Conservation (phyloP, 2,113 vertebrate genomes). For the Bubo bubo region DNA sequence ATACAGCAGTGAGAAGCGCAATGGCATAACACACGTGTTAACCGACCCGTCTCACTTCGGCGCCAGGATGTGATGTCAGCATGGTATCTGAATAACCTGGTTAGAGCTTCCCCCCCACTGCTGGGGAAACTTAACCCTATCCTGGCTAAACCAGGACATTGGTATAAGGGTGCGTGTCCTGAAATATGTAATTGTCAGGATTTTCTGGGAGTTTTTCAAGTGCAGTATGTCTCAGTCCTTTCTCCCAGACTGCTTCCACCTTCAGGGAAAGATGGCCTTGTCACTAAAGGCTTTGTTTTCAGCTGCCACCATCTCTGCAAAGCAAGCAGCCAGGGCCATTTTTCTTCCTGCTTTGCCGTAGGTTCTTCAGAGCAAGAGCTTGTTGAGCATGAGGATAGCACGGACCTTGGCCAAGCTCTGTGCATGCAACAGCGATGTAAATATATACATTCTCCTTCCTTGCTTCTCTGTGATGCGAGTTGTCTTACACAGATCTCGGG, state of each 20-base stretch:
- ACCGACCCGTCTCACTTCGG: no score
- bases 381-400: background rate
- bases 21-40: no score
- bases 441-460: background rate
- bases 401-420: rapidly evolving
- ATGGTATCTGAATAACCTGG: no score
- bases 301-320: background rate
- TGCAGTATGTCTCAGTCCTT: background rate
- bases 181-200: background rate
- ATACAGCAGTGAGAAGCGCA: no score
- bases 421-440: background rate
- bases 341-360: background rate
- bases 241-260: background rate
- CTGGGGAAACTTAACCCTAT: no score
- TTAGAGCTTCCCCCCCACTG: no score
- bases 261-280: background rate
- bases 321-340: background rate
- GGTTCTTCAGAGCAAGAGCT: background rate
- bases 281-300: background rate
- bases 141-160: no score
- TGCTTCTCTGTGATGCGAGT: background rate
- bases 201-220: background rate
- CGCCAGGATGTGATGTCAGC: no score
- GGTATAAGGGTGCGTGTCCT: background rate
- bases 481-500: constrained; percentile 71